These are phyloP conservation scores for Myiotriccus ornatus DNA, from an alignment of 2,797 vertebrate genomes.

Conservation along the genomic window DNA sequence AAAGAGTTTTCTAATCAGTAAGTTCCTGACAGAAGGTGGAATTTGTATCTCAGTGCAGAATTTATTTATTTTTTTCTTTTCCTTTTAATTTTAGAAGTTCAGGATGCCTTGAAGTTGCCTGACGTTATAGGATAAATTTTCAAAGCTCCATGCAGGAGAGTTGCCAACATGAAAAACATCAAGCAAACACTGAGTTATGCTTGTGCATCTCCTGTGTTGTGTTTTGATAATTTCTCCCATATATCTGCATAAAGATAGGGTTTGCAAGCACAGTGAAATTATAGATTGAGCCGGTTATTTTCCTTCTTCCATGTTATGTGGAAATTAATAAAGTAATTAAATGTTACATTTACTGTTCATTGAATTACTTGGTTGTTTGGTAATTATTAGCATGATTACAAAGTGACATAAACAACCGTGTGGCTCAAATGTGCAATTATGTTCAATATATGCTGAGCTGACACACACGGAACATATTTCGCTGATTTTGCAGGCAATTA, in stretches of 20 bases:
- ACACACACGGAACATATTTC: constrained; percentile 34
- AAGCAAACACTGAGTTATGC: constrained; percentile 44
- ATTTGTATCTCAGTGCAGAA: constrained; percentile 64
- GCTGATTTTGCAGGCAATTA: constrained; percentile 70
- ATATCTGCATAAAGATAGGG: constrained; percentile 47
- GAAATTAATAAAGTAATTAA: constrained; percentile 72
- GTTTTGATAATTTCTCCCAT: constrained; percentile 58
- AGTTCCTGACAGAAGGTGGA: constrained; percentile 71
- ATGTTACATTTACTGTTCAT: constrained; percentile 65
- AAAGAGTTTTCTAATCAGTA: constrained; percentile 77
- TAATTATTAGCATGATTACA: constrained; percentile 71
- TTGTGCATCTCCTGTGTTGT: constrained; percentile 25
- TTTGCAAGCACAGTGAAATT: constrained; percentile 44
- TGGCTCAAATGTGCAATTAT: constrained; percentile 64
- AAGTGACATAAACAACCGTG: constrained; percentile 64
- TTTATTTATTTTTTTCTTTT: constrained; percentile 60
- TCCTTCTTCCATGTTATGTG: constrained; percentile 40
- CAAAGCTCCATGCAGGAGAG: constrained; percentile 47
- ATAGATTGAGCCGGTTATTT: constrained; percentile 38
- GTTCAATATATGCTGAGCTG: constrained; percentile 52
- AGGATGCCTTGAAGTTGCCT: constrained; percentile 60
- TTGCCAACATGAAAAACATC: constrained; percentile 28
- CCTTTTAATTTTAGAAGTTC: constrained; percentile 69
- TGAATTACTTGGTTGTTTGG: constrained; percentile 63
- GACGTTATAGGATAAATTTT: constrained; percentile 60